Evolutionary conservation across 1,140 invertebrate genomes (phyloP).

Genomic region (Zophobas morio): DNA sequence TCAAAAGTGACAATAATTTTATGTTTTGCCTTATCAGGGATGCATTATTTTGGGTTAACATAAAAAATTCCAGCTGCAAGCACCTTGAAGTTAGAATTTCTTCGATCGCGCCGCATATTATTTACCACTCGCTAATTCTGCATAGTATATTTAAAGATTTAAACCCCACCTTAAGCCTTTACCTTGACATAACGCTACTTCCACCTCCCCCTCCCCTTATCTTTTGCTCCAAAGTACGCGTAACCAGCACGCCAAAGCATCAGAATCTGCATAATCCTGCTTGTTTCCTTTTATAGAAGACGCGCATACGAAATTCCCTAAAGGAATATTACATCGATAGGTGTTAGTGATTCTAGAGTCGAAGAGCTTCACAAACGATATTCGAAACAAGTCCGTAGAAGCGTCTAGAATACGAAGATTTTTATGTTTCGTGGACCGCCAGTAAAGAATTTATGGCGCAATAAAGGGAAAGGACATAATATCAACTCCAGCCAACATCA

Average conservation of each 20-base stretch:
- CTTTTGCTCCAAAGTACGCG: neutral
- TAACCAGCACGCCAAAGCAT: neutral
- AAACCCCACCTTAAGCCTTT: no score
- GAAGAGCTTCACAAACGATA: neutral
- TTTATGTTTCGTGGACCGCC: constrained; percentile 2
- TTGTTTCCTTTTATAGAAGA: neutral
- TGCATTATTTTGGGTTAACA: no score
- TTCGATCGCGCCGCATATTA: no score
- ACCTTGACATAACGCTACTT: no score
- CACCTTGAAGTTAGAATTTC: no score
- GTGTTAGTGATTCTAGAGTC: constrained; percentile 4
- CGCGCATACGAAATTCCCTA: neutral
- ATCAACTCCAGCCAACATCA: neutral
- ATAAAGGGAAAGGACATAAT: neutral
- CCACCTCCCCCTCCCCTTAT: no score
- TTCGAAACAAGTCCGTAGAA: neutral
- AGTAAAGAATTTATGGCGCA: neutral
- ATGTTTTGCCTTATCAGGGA: no score
- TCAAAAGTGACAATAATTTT: no score
- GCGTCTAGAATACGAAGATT: neutral
- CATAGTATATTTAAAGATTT: no score
- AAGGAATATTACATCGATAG: neutral
- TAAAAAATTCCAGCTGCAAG: no score
- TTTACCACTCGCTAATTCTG: no score
- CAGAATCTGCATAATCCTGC: neutral